Evolutionary conservation across 2,113 vertebrate species (phyloP), one percentile per base, ranked within the genome.

Genomic region (Tetraodon nigroviridis): DNA sequence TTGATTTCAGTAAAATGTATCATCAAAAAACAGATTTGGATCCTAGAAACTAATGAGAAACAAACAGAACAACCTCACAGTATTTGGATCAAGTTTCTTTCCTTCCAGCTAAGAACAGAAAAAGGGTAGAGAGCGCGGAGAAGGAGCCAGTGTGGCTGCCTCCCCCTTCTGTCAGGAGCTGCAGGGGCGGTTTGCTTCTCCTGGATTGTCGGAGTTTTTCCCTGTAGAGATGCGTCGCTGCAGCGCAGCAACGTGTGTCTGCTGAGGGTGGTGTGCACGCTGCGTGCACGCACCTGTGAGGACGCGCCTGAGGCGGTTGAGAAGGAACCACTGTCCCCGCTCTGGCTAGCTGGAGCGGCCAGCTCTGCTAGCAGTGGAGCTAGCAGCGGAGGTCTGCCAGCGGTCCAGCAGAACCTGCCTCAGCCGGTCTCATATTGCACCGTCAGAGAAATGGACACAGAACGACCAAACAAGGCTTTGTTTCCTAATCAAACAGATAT

Each of bases 401-500:
- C 7, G 24, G 24, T 27, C 4, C 24, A 27, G 4, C 24, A 27
- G 24, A 27, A 87, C 82, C 84, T 84, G 82, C 84, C 78, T 73
- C 74, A 37, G 7, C 10, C 81, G 83, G 87, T 82, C 87, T 86
- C 86, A 90, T 90, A 91, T 91, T 91, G 90, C 89, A 91, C 90
- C 90, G 87, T 90, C 73, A 84, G 87, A 89, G 83, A 88, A 89
- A 85, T 87, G 88, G 86, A 90, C 88, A 91, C 84, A 89, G 87
- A 88, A 86, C 88, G 76, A 85, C 86, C 75, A 86, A 88, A 84
- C 84, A 83, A 87, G 88, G 89, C 86, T 86, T 82, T 67, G 80
- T 88, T 91, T 93, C 89, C 93, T 94, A 93, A 92, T 89, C 88
- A 78, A 93, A 93, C 89, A 84, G 89, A 93, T 88, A 90, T 93